These are phyloP conservation scores for Drosophila paulistorum DNA, from an alignment of 1,140 invertebrate genomes.

Conservation along the genomic window DNA sequence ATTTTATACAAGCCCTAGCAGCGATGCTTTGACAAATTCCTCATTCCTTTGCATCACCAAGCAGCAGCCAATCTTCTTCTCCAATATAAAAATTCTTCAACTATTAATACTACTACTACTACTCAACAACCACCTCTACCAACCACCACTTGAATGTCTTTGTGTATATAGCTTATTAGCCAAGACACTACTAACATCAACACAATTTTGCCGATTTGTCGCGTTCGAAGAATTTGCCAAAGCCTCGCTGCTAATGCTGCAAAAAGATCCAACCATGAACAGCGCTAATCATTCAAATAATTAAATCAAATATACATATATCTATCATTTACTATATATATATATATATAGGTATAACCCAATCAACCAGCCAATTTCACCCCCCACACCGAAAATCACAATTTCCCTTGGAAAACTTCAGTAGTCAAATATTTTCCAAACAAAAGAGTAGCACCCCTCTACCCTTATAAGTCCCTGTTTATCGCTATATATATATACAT, in stretches of 20 bases:
- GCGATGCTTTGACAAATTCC: conserved; percentile 79
- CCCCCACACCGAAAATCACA: background rate
- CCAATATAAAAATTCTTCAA: conserved; percentile 21
- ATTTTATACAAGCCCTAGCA: conserved; percentile 69
- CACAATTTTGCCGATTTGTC: conserved; percentile 5
- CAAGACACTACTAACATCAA: conserved; percentile 3
- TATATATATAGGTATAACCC: background rate
- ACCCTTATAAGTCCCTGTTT: conserved; percentile 35
- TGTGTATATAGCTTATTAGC: conserved; percentile 50
- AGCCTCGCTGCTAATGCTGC: conserved; percentile 71
- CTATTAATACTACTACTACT: conserved; percentile 29
- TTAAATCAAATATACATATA: conserved; percentile 24
- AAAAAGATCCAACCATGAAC: conserved; percentile 52
- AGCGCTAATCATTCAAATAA: conserved; percentile 66
- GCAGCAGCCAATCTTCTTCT: conserved; percentile 24
- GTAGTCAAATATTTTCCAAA: conserved; percentile 7
- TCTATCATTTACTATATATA: conserved; percentile 15
- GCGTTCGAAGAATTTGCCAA: conserved; percentile 79
- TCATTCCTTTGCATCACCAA: conserved; percentile 61
- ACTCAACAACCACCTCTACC: conserved; percentile 26
- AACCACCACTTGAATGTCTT: conserved; percentile 31
- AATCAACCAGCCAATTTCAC: conserved; percentile 1
- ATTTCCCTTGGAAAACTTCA: background rate
- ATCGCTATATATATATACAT: conserved; percentile 50
- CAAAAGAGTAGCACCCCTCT: conserved; percentile 5